A percentile compares a stretch with the other conserved stretches of the same genome.
These are phyloP conservation scores for Episyrphus balteatus DNA, from an alignment of 1,140 invertebrate genomes.

Conservation along the genomic window DNA sequence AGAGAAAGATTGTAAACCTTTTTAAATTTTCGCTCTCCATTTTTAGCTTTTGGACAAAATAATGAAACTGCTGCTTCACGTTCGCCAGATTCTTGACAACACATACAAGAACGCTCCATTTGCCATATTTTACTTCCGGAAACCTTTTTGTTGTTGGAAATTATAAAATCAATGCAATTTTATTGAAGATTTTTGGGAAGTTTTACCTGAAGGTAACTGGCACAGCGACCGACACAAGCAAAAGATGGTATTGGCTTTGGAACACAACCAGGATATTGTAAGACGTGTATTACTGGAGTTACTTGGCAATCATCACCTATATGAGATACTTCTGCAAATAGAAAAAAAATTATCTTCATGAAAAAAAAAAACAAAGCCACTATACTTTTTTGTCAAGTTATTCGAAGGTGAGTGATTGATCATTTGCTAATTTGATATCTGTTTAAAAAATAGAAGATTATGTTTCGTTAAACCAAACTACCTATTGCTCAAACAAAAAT, in stretches of 20 bases:
- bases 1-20: slow-evolving; percentile 45
- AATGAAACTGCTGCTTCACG: slow-evolving; percentile 78
- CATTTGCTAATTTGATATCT: too few relatives aligned
- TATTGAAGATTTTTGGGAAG: neutral
- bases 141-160: slow-evolving; percentile 45
- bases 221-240: slow-evolving; percentile 81
- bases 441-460: too few relatives aligned
- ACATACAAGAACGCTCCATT: slow-evolving; percentile 89
- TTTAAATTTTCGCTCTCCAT: slow-evolving; percentile 71
- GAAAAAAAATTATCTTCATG: too few relatives aligned
- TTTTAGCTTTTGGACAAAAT: slow-evolving; percentile 79
- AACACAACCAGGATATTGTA: slow-evolving; percentile 84
- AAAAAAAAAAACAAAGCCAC: too few relatives aligned
- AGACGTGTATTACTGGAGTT: slow-evolving; percentile 81
- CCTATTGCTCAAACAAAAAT: too few relatives aligned
- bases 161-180: neutral
- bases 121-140: slow-evolving; percentile 95
- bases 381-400: too few relatives aligned
- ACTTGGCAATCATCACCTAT: slow-evolving; percentile 75
- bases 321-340: slow-evolving; percentile 27
- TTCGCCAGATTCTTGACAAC: slow-evolving; percentile 87
- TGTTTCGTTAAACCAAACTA: too few relatives aligned
- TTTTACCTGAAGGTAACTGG: slow-evolving; percentile 80
- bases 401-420: too few relatives aligned
- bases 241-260: slow-evolving; percentile 89